Percentiles rank a stretch among this genome's conserved stretches.
Evolutionary conservation across 2,797 vertebrate species (phyloP).

Genomic region (Psittacula echo): DNA sequence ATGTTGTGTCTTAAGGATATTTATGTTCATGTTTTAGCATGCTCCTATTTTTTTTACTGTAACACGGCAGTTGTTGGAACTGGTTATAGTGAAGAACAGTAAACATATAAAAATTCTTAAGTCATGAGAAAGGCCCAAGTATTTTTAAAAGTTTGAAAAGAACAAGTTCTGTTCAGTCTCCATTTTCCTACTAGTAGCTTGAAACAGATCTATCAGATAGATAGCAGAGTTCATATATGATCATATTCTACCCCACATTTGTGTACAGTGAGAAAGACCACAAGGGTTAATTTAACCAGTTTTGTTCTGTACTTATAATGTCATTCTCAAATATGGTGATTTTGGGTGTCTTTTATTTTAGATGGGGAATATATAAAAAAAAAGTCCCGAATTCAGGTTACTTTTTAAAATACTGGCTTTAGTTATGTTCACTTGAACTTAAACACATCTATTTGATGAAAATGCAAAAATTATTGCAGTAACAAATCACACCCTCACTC

Average conservation of each 20-base stretch:
- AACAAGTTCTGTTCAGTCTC: conserved; percentile 43
- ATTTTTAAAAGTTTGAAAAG: conserved; percentile 71
- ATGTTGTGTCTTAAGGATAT: conserved; percentile 29
- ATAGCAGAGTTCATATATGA: not conserved
- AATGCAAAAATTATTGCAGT: not conserved
- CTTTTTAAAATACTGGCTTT: not conserved
- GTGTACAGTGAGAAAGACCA: not conserved
- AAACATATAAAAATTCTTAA: conserved; percentile 71
- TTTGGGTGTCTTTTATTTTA: not conserved
- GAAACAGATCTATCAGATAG: not conserved
- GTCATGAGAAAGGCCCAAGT: conserved; percentile 67
- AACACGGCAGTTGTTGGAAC: conserved; percentile 53
- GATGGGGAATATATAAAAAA: not conserved
- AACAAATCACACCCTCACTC: not conserved
- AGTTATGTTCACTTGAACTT: not conserved
- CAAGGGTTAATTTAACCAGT: not conserved
- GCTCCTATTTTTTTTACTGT: conserved; percentile 52
- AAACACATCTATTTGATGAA: not conserved
- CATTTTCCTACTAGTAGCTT: not conserved
- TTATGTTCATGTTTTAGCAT: not conserved
- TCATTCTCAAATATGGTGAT: not conserved
- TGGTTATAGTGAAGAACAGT: conserved; percentile 61
- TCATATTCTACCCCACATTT: not conserved
- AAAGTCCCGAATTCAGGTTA: not conserved
- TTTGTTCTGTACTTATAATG: not conserved